phyloP scores from a whole-genome alignment of 1,140 invertebrate species.

The Ruditapes philippinarum region DNA sequence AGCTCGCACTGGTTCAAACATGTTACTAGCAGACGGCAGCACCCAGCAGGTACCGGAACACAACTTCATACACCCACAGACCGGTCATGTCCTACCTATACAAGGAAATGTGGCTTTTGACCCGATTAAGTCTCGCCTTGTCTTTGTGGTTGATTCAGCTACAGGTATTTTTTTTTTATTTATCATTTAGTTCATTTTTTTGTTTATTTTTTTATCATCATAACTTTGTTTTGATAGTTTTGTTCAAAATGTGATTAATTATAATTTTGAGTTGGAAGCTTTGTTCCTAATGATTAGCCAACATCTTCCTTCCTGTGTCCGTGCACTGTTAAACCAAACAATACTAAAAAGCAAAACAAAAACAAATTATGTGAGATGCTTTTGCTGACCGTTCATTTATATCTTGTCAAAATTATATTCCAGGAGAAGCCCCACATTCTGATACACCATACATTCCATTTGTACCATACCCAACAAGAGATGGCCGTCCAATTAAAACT shows the following conservation, averaged over 20 bases:
- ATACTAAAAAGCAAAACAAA: no score
- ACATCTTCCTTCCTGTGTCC: no score
- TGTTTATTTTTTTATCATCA: no score
- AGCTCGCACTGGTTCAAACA: slow-evolving; percentile 77
- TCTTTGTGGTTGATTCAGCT: slow-evolving; percentile 82
- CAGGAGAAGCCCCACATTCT: slow-evolving; percentile 78
- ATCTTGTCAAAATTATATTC: no score
- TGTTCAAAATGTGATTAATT: no score
- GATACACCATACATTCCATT: slow-evolving; percentile 83
- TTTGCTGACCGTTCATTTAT: no score
- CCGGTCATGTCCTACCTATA: slow-evolving; percentile 82
- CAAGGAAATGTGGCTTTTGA: slow-evolving; percentile 83
- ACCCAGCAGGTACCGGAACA: slow-evolving; percentile 74
- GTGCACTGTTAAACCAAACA: no score
- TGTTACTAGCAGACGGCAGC: slow-evolving; percentile 78
- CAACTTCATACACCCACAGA: slow-evolving; percentile 84
- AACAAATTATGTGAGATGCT: no score
- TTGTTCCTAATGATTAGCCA: no score
- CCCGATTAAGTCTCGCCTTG: slow-evolving; percentile 79
- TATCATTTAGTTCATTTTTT: no score
- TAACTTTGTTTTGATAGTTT: no score
- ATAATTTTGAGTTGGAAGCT: no score
- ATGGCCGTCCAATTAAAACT: slow-evolving; percentile 75
- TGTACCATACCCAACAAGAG: slow-evolving; percentile 80
- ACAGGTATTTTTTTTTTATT: slow-evolving; percentile 72